These are phyloP conservation scores for Danio albolineatus DNA, from an alignment of 2,797 vertebrate genomes.

Conservation along the genomic window DNA sequence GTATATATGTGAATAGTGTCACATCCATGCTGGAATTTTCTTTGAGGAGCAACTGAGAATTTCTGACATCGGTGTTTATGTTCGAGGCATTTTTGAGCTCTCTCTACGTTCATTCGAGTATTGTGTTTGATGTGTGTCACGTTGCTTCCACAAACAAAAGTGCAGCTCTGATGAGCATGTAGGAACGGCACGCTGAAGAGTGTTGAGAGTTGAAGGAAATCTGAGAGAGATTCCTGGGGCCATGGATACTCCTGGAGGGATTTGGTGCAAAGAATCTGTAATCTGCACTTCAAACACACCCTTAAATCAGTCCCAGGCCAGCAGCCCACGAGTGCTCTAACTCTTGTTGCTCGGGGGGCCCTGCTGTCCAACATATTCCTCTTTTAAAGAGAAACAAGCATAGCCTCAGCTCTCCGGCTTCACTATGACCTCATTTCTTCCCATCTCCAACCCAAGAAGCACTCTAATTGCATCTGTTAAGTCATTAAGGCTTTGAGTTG, in stretches of 20 bases:
- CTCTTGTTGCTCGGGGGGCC: constrained; percentile 80
- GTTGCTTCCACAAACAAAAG: constrained; percentile 28
- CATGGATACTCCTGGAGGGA: constrained; percentile 87
- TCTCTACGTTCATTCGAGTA: constrained; percentile 23
- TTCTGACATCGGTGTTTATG: constrained; percentile 62
- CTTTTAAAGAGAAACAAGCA: constrained; percentile 59
- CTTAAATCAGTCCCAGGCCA: constrained; percentile 88
- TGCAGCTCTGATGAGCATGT: constrained; percentile 62
- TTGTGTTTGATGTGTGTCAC: constrained; percentile 13
- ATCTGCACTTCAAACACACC: constrained; percentile 87
- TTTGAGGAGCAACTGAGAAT: constrained; percentile 67
- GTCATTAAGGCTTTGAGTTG: constrained; percentile 61
- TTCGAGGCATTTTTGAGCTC: constrained; percentile 58
- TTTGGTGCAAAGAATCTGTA: constrained; percentile 87
- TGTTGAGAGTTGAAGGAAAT: constrained; percentile 76
- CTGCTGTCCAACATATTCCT: constrained; percentile 75
- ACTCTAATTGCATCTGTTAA: constrained; percentile 62
- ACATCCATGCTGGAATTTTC: constrained; percentile 77
- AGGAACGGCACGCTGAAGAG: constrained; percentile 72
- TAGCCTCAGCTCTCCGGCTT: constrained; percentile 41
- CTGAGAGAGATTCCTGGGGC: constrained; percentile 85
- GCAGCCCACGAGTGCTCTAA: constrained; percentile 80
- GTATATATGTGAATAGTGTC: constrained; percentile 78
- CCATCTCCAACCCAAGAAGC: constrained; percentile 23
- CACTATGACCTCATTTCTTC: constrained; percentile 57